Conservation (phyloP, 2,797 vertebrate species). For the Sebastes oblongus region DNA sequence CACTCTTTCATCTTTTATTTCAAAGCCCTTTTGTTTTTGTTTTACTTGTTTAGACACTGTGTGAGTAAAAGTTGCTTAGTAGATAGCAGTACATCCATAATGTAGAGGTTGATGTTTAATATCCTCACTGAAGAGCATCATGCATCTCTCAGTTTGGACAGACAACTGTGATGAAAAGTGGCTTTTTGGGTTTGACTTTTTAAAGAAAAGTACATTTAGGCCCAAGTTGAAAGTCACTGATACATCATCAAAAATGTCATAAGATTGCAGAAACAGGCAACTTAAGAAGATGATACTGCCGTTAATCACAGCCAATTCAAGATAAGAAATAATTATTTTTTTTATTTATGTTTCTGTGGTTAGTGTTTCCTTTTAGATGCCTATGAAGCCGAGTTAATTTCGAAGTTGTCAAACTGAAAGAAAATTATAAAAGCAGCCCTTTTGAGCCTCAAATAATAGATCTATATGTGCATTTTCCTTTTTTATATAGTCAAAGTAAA, state of each 20-base stretch:
- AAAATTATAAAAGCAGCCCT: neutral
- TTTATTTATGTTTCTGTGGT: no score
- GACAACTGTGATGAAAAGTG: neutral
- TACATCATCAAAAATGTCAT: neutral
- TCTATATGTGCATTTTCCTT: neutral
- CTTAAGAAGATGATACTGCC: neutral
- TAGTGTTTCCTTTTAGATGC: no score
- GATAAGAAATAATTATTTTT: no score
- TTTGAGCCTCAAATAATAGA: neutral
- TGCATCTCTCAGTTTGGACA: conserved; percentile 32
- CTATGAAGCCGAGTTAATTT: neutral
- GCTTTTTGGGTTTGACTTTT: neutral
- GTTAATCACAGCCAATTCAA: no score
- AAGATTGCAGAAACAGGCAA: neutral
- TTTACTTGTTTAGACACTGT: conserved; percentile 1
- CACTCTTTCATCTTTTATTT: neutral
- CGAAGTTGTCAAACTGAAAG: neutral
- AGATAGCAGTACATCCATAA: neutral
- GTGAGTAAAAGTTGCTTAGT: neutral
- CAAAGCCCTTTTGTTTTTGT: neutral
- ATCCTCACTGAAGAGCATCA: conserved; percentile 26
- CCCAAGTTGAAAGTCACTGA: neutral
- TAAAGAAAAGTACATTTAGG: neutral
- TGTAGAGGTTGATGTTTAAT: neutral
- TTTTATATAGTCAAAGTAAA: neutral